Base-by-base conservation (phyloP, 2,797 vertebrate genomes). In the Buceros bicornis region DNA sequence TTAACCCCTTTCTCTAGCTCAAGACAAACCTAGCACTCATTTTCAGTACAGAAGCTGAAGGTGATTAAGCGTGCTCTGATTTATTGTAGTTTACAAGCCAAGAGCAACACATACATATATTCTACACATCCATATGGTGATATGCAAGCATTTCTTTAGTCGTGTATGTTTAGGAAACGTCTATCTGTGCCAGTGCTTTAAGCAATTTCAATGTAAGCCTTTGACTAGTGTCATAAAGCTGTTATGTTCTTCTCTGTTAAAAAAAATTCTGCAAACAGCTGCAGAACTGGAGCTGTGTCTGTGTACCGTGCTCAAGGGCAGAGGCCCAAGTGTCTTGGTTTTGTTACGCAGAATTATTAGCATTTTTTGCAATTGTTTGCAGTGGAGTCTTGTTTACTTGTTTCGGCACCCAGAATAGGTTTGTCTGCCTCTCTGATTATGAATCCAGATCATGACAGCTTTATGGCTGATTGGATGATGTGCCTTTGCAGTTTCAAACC, bases 61-160 rank as follows among this genome's bases (percentile, higher is more conserved):
- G 54, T 84, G 77, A 92, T 94, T 79, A 90, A 86, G 26, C 25
- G 3, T 82, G 47, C 33, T 92, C 58, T 72, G 47, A 80, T 81
- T 93, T 62, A 77, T 72, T 90, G 81, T 84, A 24, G 33, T 87
- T 94, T 90, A 90, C 43, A 90, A 82, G 73, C 56, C 66, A 95
- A 77, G 58, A 84, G 66, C 28, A 91, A 43, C 78, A 67, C 56
- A 65, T 45, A 48, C 73, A 6, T 69, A 31, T 65, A 11, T 37
- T 3, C 24, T 90, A 82, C n/a, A 50, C 82, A 84, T 66, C 94
- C 93, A 95, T 96, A 79, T 82, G 86, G 89, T 73, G 81, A 80
- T 82, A 64, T 35, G 62, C 73, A 95, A 92, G 64, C 64, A 26
- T 57, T 93, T 77, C 60, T 90, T 78, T 77, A 54, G 54, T 48